Percentiles rank a stretch among this genome's conserved stretches.
These are phyloP conservation scores for Lumbricus terrestris DNA, from an alignment of 2,888 invertebrate genomes.

Conservation along the genomic window DNA sequence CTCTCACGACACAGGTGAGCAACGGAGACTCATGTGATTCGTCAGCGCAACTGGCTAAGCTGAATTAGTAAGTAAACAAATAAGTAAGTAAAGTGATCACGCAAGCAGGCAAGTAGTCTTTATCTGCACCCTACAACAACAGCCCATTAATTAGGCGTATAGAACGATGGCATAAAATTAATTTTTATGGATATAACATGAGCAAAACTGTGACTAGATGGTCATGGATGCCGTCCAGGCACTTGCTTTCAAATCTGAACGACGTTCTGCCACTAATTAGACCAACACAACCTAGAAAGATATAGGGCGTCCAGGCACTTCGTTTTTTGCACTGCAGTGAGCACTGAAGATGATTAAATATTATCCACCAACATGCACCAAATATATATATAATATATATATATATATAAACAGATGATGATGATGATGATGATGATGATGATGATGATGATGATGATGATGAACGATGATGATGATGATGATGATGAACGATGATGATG, in stretches of 20 bases:
- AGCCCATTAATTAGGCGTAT: too few species aligned
- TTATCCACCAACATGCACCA: too few species aligned
- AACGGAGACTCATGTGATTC: background rate
- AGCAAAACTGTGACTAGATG: too few species aligned
- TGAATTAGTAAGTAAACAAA: background rate
- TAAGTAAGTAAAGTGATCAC: background rate
- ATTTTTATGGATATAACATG: too few species aligned
- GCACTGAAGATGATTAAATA: too few species aligned
- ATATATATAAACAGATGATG: background rate
- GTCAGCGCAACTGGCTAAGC: background rate
- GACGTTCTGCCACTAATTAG: too few species aligned
- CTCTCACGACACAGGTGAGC: background rate
- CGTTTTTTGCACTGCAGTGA: too few species aligned
- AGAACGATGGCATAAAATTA: background rate
- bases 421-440: background rate
- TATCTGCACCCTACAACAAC: background rate
- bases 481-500: background rate
- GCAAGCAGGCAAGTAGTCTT: background rate
- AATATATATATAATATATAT: too few species aligned
- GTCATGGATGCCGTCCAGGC: too few species aligned
- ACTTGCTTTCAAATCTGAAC: too few species aligned
- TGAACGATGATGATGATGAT: background rate
- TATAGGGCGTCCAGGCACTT: too few species aligned
- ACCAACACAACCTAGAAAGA: too few species aligned
- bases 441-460: background rate